Percentiles rank a stretch among this genome's conserved stretches.
These are phyloP conservation scores for Petaurus breviceps DNA, from an alignment of 2,113 vertebrate genomes.

Conservation along the genomic window DNA sequence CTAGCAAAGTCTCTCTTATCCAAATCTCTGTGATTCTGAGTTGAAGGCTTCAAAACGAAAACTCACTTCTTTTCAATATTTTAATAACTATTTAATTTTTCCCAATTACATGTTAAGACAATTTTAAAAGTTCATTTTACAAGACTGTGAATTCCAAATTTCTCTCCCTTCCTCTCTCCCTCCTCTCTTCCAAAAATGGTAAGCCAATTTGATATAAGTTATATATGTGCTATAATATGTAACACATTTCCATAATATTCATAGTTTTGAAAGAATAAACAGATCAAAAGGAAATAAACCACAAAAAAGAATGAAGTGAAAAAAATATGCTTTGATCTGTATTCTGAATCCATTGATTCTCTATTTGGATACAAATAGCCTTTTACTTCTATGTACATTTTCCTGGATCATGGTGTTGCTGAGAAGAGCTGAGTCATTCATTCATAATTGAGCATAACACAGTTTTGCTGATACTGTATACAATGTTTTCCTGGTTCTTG, in stretches of 20 bases:
- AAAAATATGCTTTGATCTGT: background rate
- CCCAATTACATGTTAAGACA: background rate
- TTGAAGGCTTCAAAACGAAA: background rate
- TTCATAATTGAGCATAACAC: background rate
- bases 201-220: background rate
- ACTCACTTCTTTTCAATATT: background rate
- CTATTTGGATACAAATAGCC: background rate
- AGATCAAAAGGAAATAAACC: background rate
- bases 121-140: background rate
- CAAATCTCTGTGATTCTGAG: background rate
- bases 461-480: background rate
- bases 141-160: background rate
- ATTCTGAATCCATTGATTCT: background rate
- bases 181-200: background rate
- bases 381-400: background rate
- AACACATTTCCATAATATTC: background rate
- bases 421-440: background rate
- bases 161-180: background rate
- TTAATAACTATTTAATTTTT: background rate
- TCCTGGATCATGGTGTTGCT: background rate
- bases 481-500: background rate
- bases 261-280: background rate
- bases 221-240: too few species aligned
- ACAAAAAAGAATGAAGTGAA: background rate
- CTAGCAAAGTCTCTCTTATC: background rate